phyloP scores from a whole-genome alignment of 2,797 vertebrate genomes.

The Tapirus indicus region DNA sequence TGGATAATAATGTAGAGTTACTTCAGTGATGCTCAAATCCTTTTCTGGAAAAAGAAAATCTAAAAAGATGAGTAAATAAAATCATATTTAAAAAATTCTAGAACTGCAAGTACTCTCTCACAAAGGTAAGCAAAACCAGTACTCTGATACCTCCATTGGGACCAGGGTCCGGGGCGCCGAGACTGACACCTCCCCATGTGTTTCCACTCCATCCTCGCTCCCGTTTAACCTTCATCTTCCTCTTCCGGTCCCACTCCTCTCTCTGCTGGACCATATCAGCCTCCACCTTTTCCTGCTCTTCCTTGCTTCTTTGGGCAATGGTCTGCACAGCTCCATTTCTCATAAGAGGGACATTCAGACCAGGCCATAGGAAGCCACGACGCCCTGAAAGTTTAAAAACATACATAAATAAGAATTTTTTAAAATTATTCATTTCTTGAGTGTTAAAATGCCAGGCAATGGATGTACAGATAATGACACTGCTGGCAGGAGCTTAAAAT shows the following conservation, averaged over 20 bases:
- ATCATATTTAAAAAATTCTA: background rate
- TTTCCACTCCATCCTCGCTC: slow-evolving; percentile 96
- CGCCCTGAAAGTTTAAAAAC: slow-evolving; percentile 88
- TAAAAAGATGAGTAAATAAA: background rate
- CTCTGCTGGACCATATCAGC: slow-evolving; percentile 89
- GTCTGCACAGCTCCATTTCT: slow-evolving; percentile 88
- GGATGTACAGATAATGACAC: background rate
- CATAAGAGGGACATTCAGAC: slow-evolving; percentile 92
- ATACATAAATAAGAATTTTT: background rate
- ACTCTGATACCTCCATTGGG: slow-evolving; percentile 94
- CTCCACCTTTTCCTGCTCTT: slow-evolving; percentile 90
- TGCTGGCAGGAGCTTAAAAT: background rate
- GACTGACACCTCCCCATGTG: slow-evolving; percentile 94
- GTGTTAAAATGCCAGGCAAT: background rate
- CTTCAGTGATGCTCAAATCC: background rate
- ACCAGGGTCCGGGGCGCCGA: slow-evolving; percentile 94
- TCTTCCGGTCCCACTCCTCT: slow-evolving; percentile 93
- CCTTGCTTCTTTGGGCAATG: slow-evolving; percentile 88
- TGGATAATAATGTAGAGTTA: background rate
- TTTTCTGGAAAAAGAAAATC: background rate
- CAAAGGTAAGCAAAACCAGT: background rate
- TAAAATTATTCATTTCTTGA: background rate
- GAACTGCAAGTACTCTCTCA: background rate
- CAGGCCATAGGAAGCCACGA: slow-evolving; percentile 96
- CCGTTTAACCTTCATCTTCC: slow-evolving; percentile 91